Percentiles rank a stretch among this genome's conserved stretches.
Evolutionary conservation across 1,140 invertebrate species (phyloP).

Genomic region (Ceratina japonica): DNA sequence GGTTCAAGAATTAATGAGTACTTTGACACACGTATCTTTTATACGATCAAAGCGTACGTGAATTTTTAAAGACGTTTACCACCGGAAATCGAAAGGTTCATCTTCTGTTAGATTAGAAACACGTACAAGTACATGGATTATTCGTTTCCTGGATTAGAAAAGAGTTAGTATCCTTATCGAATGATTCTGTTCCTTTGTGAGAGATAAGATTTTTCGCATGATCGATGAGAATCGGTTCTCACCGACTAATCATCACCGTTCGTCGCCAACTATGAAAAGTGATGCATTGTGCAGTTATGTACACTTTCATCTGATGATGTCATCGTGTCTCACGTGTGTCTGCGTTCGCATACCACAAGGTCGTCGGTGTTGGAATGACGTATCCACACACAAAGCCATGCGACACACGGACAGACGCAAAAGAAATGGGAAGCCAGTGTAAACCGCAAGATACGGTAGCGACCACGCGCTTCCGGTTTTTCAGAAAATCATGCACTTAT

Average conservation of each 20-base stretch:
- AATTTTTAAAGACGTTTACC: too few relatives aligned
- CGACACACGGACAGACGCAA: background rate
- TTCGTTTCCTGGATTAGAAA: too few relatives aligned
- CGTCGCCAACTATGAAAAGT: slow-evolving; percentile 49
- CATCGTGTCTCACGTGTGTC: slow-evolving; percentile 64
- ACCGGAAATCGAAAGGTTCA: too few relatives aligned
- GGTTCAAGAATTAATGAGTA: too few relatives aligned
- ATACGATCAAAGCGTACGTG: too few relatives aligned
- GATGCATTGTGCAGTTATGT: slow-evolving; percentile 75
- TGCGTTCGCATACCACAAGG: slow-evolving; percentile 64
- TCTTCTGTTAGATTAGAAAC: too few relatives aligned
- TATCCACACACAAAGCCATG: slow-evolving; percentile 1
- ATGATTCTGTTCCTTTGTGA: background rate
- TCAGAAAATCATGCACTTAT: slow-evolving; percentile 13
- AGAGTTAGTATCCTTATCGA: background rate
- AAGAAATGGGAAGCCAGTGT: slow-evolving; percentile 20
- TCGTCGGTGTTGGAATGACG: slow-evolving; percentile 47
- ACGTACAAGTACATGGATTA: too few relatives aligned
- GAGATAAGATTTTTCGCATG: background rate
- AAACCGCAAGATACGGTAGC: slow-evolving; percentile 32
- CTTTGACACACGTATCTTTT: background rate
- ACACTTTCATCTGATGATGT: slow-evolving; percentile 76
- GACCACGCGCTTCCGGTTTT: slow-evolving; percentile 40
- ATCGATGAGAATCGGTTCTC: background rate
- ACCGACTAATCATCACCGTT: slow-evolving; percentile 22